Evolutionary conservation across 2,888 invertebrate genomes (phyloP).

Genomic region (Quadroppia sp.): DNA sequence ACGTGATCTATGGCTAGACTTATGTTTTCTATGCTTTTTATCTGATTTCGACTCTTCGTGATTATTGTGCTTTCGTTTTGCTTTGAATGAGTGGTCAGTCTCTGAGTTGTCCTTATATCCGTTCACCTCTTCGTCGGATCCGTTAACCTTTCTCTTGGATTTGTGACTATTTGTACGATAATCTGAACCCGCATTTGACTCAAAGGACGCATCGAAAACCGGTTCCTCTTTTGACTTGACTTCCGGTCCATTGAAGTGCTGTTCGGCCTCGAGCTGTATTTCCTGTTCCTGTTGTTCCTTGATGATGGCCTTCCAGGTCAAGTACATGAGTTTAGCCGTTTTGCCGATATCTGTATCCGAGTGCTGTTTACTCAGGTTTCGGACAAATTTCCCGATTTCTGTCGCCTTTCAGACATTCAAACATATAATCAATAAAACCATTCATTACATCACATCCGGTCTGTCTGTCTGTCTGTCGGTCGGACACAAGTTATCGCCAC

Average conservation of each 20-base stretch:
- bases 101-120: neutral
- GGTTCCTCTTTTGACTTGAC: neutral
- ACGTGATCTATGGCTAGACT: constrained; percentile 22
- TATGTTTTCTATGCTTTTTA: constrained; percentile 27
- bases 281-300: constrained; percentile 35
- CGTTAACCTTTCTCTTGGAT: neutral
- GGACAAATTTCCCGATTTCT: constrained; percentile 39
- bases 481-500: neutral
- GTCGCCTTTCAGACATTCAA: constrained; percentile 18
- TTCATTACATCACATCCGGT: neutral
- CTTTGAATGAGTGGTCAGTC: too few relatives aligned
- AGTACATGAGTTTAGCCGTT: constrained; percentile 38
- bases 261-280: neutral
- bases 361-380: constrained; percentile 34
- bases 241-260: neutral
- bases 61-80: neutral
- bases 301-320: constrained; percentile 36
- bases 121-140: neutral
- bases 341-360: constrained; percentile 36
- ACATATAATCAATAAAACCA: neutral
- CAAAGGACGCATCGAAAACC: neutral
- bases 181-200: neutral
- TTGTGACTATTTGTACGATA: neutral
- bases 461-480: too few relatives aligned
- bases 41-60: neutral